A percentile compares a stretch with the other conserved stretches of the same genome.
These are phyloP conservation scores for Endomychus coccineus DNA, from an alignment of 2,888 invertebrate species.

Conservation along the genomic window DNA sequence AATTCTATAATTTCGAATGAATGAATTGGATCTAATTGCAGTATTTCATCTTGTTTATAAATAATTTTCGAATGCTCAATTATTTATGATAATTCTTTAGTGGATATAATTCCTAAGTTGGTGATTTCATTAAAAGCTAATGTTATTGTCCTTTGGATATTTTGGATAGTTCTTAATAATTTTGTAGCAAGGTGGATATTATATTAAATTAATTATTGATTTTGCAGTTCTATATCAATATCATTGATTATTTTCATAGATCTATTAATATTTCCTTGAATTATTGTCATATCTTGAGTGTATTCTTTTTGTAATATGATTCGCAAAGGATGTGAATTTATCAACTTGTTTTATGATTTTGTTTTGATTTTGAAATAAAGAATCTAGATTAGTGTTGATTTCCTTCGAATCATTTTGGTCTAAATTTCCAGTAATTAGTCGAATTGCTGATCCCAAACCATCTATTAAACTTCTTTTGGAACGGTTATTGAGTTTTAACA, in stretches of 20 bases:
- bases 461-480: conserved; percentile 13
- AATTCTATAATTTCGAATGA: conserved; percentile 13
- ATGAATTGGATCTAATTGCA: conserved; percentile 13
- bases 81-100: conserved; percentile 15
- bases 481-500: conserved; percentile 17
- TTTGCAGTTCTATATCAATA: background rate
- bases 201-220: too few species aligned
- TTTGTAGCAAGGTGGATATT: conserved; percentile 3
- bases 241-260: background rate
- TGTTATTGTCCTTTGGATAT: conserved; percentile 15
- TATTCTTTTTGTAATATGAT: conserved; percentile 10
- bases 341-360: conserved; percentile 1
- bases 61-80: conserved; percentile 13
- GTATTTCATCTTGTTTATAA: conserved; percentile 16
- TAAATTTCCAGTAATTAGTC: conserved; percentile 8
- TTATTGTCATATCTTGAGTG: conserved; percentile 3
- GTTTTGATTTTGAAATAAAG: conserved; percentile 1
- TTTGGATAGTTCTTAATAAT: conserved; percentile 10
- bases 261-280: conserved; percentile 7
- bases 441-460: conserved; percentile 10
- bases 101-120: conserved; percentile 17
- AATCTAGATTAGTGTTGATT: conserved; percentile 6
- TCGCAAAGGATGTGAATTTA: conserved; percentile 12
- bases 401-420: conserved; percentile 3
- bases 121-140: conserved; percentile 14